Base-by-base conservation (phyloP, 2,888 invertebrate genomes). In the Drosophila imparisetae region DNA sequence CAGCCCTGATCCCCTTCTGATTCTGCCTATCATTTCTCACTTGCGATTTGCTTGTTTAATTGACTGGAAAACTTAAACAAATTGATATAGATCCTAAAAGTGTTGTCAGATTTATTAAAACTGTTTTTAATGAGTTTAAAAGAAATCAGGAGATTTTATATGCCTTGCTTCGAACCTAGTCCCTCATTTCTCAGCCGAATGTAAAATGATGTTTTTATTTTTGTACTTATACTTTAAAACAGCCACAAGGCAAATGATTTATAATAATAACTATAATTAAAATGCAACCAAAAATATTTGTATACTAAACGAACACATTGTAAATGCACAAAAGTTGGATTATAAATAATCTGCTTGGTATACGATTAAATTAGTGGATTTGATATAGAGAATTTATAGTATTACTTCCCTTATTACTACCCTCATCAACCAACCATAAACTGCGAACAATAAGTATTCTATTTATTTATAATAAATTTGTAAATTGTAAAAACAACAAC, bases 21-120 rank as follows among this genome's bases (percentile, higher is more conserved):
- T 18, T 29, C 15, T 27, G 42, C 59, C 34, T 13, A 18, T 32
- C 52, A 11, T 10, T 62, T 45, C 38, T 45, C 66, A 59, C 29
- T 66, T 53, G 66, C 66, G 75, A 67, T 86, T 89, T 73, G 59
- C 84, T 86, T 86, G 80, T 75, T 90, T 89, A 87, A 84, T 77
- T 74, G 24, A 67, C 36, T 15, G 4, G 72, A 63, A 75, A 78
- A 30, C 66, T 89, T 77, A 80, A 86, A 70, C 80, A 68, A 81
- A 78, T 63, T 24, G 45, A 81, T 86, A 40, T 13, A 65, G n/a
- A 13, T 7, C 15, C 13, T 10, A 40, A 38, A 57, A 40, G 11
- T 50, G 24, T 27, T 36, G 3, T 27, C 10, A 18, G 8, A 27
- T 40, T 27, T 30, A 40, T 32, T n/a, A 40, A 13, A 18, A 50